These are phyloP conservation scores for Bos taurus DNA, from an alignment of 2,113 vertebrate species.

Conservation along the genomic window ARS-UCD2.0 NC_037339.1:13399501-13400000, in stretches of 20 bases:
- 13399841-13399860: not conserved
- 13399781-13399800: not conserved
- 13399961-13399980: not conserved
- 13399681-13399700: not conserved
- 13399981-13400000: not conserved
- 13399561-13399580: not conserved
- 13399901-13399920: not conserved
- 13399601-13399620: not conserved
- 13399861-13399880: not conserved
- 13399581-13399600: not conserved
- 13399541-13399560: not conserved
- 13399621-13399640: not conserved
- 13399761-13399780: not conserved
- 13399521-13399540: not conserved
- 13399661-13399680: not conserved
- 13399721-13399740: not conserved
- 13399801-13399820: not conserved
- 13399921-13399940: not conserved
- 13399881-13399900: not conserved
- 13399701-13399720: not conserved
- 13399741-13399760: not conserved
- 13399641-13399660: not conserved
- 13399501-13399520: not conserved
- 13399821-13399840: not conserved
- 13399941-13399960: not conserved